Percentiles rank a stretch among this genome's conserved stretches.
Evolutionary conservation across 2,113 vertebrate species (phyloP).

Genomic region (Enhydra lutris): DNA sequence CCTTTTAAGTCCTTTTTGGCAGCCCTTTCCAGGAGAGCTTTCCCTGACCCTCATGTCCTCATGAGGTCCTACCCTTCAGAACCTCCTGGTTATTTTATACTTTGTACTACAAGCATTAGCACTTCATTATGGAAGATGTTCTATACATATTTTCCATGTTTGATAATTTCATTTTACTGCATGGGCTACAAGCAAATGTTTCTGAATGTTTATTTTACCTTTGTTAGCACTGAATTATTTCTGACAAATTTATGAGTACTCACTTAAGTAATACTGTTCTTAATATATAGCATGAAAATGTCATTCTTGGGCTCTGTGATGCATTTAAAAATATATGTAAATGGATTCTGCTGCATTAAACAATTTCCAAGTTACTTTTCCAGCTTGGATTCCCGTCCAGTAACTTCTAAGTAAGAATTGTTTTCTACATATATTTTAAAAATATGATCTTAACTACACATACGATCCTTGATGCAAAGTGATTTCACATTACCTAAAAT

Average conservation of each 20-base stretch:
- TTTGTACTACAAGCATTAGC: neutral
- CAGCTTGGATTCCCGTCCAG: constrained; percentile 82
- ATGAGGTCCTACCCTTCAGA: neutral
- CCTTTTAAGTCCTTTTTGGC: neutral
- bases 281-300: neutral
- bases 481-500: constrained; percentile 54
- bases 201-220: neutral
- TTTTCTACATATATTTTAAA: neutral
- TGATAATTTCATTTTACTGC: neutral
- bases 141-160: neutral
- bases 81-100: neutral
- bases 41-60: neutral
- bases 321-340: neutral
- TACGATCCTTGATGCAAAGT: constrained; percentile 41
- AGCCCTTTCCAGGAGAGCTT: neutral
- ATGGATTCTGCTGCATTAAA: constrained; percentile 27
- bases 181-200: neutral
- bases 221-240: constrained; percentile 11
- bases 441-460: neutral
- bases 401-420: constrained; percentile 82
- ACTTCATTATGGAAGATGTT: neutral
- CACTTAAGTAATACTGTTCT: neutral
- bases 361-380: constrained; percentile 61
- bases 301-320: neutral
- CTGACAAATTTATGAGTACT: neutral